phyloP scores from a whole-genome alignment of 2,797 vertebrate species.

The Hippoglossus hippoglossus region DNA sequence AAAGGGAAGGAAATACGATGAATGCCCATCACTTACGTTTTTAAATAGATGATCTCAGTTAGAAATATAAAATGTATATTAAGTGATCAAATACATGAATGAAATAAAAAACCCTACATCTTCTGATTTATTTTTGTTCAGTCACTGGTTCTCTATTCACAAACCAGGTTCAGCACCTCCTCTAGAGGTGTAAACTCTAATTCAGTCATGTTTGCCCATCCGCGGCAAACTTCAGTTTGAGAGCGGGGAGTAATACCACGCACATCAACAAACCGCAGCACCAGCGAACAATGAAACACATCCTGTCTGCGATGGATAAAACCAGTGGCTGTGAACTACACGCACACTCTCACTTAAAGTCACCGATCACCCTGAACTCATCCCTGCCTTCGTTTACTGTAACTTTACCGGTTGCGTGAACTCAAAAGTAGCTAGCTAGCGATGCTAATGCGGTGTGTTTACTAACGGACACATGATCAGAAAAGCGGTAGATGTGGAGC shows the following conservation, averaged over 20 bases:
- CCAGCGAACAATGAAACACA: not conserved
- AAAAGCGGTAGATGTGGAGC: too few species aligned
- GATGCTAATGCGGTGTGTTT: conserved; percentile 34
- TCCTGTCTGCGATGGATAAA: not conserved
- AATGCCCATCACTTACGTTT: not conserved
- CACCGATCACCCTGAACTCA: not conserved
- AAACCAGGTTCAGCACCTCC: not conserved
- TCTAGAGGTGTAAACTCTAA: not conserved
- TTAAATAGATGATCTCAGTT: not conserved
- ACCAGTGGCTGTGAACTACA: not conserved
- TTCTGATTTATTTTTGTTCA: not conserved
- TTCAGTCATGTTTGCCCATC: not conserved
- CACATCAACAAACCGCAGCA: not conserved
- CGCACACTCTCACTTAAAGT: fast-evolving
- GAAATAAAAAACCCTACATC: not conserved
- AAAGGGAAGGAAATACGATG: not conserved
- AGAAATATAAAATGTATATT: too few species aligned
- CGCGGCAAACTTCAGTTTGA: conserved; percentile 39
- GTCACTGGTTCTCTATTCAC: not conserved
- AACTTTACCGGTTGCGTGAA: conserved; percentile 38
- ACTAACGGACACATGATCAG: not conserved
- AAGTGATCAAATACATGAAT: too few species aligned
- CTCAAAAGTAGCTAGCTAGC: conserved; percentile 42
- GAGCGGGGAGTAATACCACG: conserved; percentile 28
- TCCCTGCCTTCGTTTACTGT: not conserved